phyloP scores from a whole-genome alignment of 2,888 invertebrate genomes.

The Buathra laborator region DNA sequence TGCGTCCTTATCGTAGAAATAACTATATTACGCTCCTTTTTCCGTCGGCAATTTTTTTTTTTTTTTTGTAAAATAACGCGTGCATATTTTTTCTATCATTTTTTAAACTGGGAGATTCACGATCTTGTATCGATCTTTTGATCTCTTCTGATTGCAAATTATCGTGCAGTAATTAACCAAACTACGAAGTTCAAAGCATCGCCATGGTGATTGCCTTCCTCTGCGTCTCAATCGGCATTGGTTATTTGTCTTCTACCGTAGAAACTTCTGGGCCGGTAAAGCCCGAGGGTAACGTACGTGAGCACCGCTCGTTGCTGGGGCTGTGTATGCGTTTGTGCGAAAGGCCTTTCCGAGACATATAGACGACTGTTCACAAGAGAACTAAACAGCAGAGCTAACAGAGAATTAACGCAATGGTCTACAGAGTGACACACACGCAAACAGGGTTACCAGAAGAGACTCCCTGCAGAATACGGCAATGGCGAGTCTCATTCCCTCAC shows the following conservation, averaged over 20 bases:
- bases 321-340: slow-evolving; percentile 2
- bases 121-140: no score
- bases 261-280: not conserved
- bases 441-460: not conserved
- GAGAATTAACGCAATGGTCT: not conserved
- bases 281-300: slow-evolving; percentile 1
- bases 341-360: slow-evolving; percentile 10
- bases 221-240: slow-evolving; percentile 21
- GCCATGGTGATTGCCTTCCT: slow-evolving; percentile 13
- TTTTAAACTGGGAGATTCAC: no score
- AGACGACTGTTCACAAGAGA: not conserved
- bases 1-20: no score
- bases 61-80: no score
- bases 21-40: no score
- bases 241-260: slow-evolving; percentile 7
- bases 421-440: slow-evolving; percentile 2
- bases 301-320: not conserved
- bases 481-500: slow-evolving; percentile 15
- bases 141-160: not conserved
- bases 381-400: not conserved
- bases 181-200: slow-evolving; percentile 1
- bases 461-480: not conserved
- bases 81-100: no score
- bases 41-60: no score
- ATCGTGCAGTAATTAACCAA: not conserved